These are phyloP conservation scores for Scaptomyza pallida DNA, from an alignment of 1,140 invertebrate species.

Conservation along the genomic window DNA sequence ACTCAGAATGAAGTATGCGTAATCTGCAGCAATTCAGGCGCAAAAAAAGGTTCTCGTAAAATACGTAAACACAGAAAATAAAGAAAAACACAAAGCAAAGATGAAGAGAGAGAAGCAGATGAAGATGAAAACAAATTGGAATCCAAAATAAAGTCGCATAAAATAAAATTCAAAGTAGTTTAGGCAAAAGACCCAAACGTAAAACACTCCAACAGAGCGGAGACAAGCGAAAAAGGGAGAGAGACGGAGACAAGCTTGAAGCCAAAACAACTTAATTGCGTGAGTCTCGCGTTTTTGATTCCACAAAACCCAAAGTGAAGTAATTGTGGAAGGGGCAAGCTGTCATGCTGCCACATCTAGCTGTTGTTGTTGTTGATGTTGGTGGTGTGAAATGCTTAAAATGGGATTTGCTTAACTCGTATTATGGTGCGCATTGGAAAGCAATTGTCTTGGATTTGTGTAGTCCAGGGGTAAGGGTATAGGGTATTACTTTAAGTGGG, in stretches of 20 bases:
- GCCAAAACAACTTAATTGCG: slow-evolving; percentile 70
- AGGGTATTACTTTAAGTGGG: slow-evolving; percentile 51
- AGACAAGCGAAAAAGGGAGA: slow-evolving; percentile 1
- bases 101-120: slow-evolving; percentile 5
- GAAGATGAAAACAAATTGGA: slow-evolving; percentile 31
- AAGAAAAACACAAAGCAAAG: slow-evolving; percentile 23
- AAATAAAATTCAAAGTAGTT: slow-evolving; percentile 77
- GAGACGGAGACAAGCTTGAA: slow-evolving; percentile 30
- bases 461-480: slow-evolving; percentile 18
- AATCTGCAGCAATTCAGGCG: slow-evolving; percentile 83
- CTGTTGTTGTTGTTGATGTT: slow-evolving; percentile 22
- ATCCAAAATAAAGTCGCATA: slow-evolving; percentile 44
- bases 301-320: slow-evolving; percentile 25
- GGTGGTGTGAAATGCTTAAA: slow-evolving; percentile 59
- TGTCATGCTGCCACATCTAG: slow-evolving; percentile 18
- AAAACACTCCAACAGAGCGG: slow-evolving; percentile 15
- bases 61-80: slow-evolving; percentile 60
- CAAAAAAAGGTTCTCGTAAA: slow-evolving; percentile 71
- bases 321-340: slow-evolving; percentile 26
- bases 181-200: slow-evolving; percentile 38
- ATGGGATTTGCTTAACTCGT: slow-evolving; percentile 44
- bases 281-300: slow-evolving; percentile 75
- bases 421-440: slow-evolving; percentile 69
- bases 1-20: slow-evolving; percentile 63
- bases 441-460: slow-evolving; percentile 83